phyloP scores from a whole-genome alignment of 1,140 invertebrate species.

The Caenorhabditis elegans region DNA sequence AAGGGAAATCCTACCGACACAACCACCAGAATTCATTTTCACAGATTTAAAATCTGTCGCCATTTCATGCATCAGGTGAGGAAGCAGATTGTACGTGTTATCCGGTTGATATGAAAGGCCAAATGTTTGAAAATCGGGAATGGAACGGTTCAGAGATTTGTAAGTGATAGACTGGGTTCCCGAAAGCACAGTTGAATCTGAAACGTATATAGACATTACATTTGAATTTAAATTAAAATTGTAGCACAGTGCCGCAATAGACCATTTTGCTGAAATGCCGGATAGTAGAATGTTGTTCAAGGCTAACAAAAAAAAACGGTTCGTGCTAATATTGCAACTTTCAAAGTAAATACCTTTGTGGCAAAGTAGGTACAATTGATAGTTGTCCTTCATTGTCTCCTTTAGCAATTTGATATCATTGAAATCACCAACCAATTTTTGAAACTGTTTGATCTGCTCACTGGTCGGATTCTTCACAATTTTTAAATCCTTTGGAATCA shows the following conservation, averaged over 20 bases:
- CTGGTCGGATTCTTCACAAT: background rate
- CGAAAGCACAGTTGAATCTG: background rate
- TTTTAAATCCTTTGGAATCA: background rate
- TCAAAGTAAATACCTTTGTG: too few species aligned
- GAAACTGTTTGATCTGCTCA: background rate
- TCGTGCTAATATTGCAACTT: too few species aligned
- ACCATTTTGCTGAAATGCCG: too few species aligned
- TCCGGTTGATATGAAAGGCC: background rate
- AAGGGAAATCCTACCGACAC: background rate
- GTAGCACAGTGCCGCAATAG: too few species aligned
- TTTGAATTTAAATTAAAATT: too few species aligned
- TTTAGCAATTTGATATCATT: background rate
- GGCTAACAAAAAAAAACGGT: too few species aligned
- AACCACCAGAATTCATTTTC: constrained; percentile 2
- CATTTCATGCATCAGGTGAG: background rate
- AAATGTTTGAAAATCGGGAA: background rate
- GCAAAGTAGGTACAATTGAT: background rate
- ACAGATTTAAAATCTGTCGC: background rate
- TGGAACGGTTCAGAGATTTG: background rate
- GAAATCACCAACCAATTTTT: background rate
- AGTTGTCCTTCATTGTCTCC: background rate
- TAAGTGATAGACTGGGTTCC: background rate
- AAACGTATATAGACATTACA: background rate
- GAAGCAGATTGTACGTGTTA: background rate
- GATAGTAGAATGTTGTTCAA: too few species aligned